A percentile compares a stretch with the other conserved stretches of the same genome.
phyloP scores from a whole-genome alignment of 2,113 vertebrate species.

The Mystacornis crossleyi region DNA sequence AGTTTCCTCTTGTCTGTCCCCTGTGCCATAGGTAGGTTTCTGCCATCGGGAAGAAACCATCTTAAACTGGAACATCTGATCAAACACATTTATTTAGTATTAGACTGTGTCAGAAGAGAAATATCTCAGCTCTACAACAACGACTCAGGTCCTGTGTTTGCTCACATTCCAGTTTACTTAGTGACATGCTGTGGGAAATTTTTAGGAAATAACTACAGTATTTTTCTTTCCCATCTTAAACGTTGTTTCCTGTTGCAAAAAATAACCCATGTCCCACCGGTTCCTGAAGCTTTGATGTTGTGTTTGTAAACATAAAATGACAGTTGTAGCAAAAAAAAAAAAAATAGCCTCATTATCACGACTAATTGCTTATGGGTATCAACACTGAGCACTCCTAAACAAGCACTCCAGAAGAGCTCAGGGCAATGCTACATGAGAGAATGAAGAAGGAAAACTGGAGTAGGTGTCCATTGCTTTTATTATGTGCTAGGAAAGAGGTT shows the following conservation, averaged over 20 bases:
- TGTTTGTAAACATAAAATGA: not conserved
- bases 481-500: not conserved
- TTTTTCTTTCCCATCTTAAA: not conserved
- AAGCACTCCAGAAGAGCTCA: not conserved
- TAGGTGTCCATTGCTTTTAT: conserved; percentile 16
- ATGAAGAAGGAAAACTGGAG: not conserved
- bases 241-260: not conserved
- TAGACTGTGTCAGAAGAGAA: not conserved
- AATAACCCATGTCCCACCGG: not conserved
- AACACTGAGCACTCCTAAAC: not conserved
- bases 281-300: not conserved
- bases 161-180: not conserved
- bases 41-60: not conserved
- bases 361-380: not conserved
- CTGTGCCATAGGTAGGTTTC: not conserved
- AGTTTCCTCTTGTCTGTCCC: not conserved
- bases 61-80: not conserved
- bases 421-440: not conserved
- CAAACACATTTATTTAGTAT: not conserved
- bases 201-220: not conserved
- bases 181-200: not conserved
- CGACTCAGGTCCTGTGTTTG: not conserved
- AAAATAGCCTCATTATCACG: not conserved
- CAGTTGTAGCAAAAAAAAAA: not conserved
- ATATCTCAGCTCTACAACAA: not conserved